Base-by-base conservation (phyloP, 1,140 invertebrate genomes). In the Atta texana region DNA sequence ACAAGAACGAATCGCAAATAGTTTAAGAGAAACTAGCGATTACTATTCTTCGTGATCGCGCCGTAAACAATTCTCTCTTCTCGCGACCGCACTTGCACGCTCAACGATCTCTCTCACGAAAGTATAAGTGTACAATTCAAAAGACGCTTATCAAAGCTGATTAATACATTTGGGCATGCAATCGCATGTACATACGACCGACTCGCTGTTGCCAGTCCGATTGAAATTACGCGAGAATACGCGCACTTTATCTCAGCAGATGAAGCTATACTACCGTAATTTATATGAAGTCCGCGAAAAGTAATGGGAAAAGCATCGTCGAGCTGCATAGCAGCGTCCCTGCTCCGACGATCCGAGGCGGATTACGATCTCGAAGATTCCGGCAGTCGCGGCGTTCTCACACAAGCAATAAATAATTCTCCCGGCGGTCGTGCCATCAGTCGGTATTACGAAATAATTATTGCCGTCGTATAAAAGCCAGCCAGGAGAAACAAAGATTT, bases 391-490 rank as follows among this genome's bases (percentile, higher is more conserved):
- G 39, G 39, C 57, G 78, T 24, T 85, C 31, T 85, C 49, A 31
- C 18, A 64, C 63, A 55, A 74, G 64, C 76, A 84, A 90, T 90
- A 90, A 88, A 84, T 84, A 84, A 90, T 89, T 87, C 88, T 78
- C 88, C 72, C 31, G 24, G 31, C 82, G 61, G 85, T 34, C 51
- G 21, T 34, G 31, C 72, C 85, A 84, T 87, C 86, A 87, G 85
- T 44, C 57, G 68, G 53, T 59, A 75, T 90, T 90, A 87, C 87
- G 89, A 90, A 90, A 91, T 88, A 89, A 90, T 90, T 89, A 91
- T 87, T 84, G 72, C 77, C 53, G 57, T 89, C 74, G 75, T 72
- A 77, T 82, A 86, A 90, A 85, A 89, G 57, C 57, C 24, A 85
- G 57, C 10, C 72, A 49, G 7, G 31, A 89, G 61, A 90, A 90